Evolutionary conservation across 2,888 invertebrate genomes (phyloP), one percentile per base, ranked within the genome.

Genomic region (Euproctis similis): DNA sequence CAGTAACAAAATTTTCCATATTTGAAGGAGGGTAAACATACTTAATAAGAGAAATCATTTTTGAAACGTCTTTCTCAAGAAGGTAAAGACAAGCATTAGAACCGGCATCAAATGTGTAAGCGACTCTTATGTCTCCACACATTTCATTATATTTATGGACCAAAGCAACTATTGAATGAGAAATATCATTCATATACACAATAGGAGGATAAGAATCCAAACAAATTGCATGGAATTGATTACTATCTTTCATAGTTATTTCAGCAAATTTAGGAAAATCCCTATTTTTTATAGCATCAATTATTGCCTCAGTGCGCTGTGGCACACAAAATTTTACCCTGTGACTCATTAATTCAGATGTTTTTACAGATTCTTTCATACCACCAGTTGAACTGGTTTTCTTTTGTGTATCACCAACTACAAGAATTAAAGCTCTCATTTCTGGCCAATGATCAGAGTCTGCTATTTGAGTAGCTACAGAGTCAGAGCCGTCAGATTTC

Each of bases 101-200:
- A 3, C 99, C 99, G 30, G 99, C 99, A 87, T 99, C 99, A 85
- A 96, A 99, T 8, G 98, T 98, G 66, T 99, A 99, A 0, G 97
- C 96, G 4, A 95, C 92, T 75, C 89, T 92, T 9, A 77, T 69
- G 37, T 80, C 67, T n/a, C 89, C 89, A 54, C 80, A 85, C 12
- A 85, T 68, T 22, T 88, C 80, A 72, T 99, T 99, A 62, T 92
- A 96, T 10, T 85, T 78, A 73, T 98, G 96, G 27, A 98, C 87
- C 34, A 97, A 75, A 35, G 91, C 85, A 3, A 92, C 87, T 30
- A 99, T 91, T 12, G 87, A 81, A 64, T 92, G 90, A 0, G 98
- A 98, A 1, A 89, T 86, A 59, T 96, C 93, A 59, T 93, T 97
- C 91, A 98, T 89, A 66, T 99, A 99, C 8, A 90, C 86, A 66